Percentiles rank a stretch among this genome's conserved stretches.
Evolutionary conservation across 2,113 vertebrate genomes (phyloP).

Genomic region (Heterotis niloticus): DNA sequence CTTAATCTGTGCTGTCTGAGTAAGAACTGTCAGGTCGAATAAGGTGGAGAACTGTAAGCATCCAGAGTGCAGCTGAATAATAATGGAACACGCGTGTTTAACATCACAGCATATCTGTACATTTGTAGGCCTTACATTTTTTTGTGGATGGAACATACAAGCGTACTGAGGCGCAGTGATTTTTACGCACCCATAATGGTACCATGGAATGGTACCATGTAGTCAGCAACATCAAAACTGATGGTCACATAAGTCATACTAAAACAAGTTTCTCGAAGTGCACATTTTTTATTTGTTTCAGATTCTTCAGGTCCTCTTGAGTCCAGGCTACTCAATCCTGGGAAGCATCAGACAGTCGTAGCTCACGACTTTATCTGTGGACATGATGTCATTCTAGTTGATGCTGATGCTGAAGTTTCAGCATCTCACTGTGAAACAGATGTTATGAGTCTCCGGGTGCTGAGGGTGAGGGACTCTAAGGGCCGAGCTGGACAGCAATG

Average conservation of each 20-base stretch:
- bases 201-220: not conserved
- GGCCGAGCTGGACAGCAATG: not conserved
- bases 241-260: not conserved
- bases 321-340: not conserved
- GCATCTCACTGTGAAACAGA: slow-evolving; percentile 4
- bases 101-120: no score
- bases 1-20: not conserved
- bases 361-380: slow-evolving; percentile 14
- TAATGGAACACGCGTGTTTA: no score
- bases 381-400: not conserved
- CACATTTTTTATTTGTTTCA: not conserved
- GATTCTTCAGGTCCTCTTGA: not conserved
- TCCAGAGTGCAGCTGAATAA: no score
- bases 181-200: not conserved
- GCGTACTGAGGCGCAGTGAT: no score
- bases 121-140: no score
- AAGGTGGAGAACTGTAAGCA: not conserved
- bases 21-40: not conserved
- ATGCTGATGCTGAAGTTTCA: slow-evolving; percentile 2
- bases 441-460: not conserved
- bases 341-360: slow-evolving; percentile 5
- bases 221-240: not conserved
- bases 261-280: not conserved
- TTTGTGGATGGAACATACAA: no score
- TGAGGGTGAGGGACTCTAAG: not conserved